Conservation (phyloP, 2,113 vertebrate genomes). For the Lonchura striata region DNA sequence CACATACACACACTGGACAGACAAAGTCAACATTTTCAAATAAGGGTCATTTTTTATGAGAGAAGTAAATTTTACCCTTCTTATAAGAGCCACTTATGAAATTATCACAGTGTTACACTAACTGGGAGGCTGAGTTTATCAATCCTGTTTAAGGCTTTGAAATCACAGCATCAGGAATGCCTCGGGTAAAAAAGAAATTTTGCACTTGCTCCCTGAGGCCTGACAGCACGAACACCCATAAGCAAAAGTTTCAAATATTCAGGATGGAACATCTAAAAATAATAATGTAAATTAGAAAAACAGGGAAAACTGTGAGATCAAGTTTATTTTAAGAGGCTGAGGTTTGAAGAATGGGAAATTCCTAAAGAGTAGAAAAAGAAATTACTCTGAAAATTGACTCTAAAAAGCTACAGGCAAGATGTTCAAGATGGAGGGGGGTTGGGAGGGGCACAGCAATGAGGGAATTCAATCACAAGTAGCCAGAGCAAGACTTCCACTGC, state of each 20-base stretch:
- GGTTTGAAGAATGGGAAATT: background rate
- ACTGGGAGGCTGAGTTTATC: background rate
- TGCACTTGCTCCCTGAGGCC: background rate
- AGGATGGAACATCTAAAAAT: background rate
- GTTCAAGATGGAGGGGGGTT: background rate
- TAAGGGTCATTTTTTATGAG: background rate
- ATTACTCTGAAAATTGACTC: background rate
- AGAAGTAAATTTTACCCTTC: background rate
- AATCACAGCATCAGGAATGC: background rate
- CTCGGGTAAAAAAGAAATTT: background rate
- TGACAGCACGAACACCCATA: background rate
- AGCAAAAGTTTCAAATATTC: background rate
- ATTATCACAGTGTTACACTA: background rate
- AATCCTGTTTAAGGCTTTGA: background rate
- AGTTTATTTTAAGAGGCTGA: background rate
- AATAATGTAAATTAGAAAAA: background rate
- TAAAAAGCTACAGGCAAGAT: background rate
- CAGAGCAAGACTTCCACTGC: background rate
- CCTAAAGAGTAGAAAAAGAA: background rate
- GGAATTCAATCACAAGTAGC: background rate
- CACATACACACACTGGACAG: background rate
- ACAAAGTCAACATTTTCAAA: background rate
- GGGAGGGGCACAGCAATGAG: background rate
- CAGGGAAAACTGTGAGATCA: background rate
- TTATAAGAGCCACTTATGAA: background rate